These are phyloP conservation scores for Muscina levida DNA, from an alignment of 2,888 invertebrate species.

Conservation along the genomic window DNA sequence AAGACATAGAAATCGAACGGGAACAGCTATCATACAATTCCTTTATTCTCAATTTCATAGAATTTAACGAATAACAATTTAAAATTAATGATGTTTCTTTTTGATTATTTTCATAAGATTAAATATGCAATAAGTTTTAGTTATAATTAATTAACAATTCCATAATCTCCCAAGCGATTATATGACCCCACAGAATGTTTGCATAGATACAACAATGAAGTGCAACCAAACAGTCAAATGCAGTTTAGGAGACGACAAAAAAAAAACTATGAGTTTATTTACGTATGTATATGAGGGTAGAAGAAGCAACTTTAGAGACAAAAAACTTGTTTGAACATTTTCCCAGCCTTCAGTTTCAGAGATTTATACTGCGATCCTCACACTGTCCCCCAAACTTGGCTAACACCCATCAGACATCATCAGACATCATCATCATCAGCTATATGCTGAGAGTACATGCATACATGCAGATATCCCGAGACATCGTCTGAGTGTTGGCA, in stretches of 20 bases:
- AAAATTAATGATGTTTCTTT: background rate
- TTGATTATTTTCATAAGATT: background rate
- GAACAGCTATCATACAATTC: background rate
- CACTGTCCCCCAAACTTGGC: background rate
- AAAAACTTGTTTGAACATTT: conserved; percentile 73
- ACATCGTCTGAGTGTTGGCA: background rate
- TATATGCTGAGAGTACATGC: too few relatives aligned
- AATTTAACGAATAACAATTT: background rate
- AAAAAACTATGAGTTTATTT: too few relatives aligned
- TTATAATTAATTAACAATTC: conserved; percentile 13
- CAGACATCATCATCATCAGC: background rate
- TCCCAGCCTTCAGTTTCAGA: conserved; percentile 75
- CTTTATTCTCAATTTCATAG: background rate
- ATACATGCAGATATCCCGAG: background rate
- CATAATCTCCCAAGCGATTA: background rate
- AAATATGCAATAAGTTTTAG: background rate
- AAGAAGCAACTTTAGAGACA: conserved; percentile 65
- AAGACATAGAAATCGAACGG: conserved; percentile 5
- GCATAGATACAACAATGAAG: background rate
- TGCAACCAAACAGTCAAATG: conserved; percentile 53
- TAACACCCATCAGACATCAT: background rate
- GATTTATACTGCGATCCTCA: conserved; percentile 45
- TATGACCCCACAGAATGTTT: conserved; percentile 25
- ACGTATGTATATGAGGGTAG: too few relatives aligned
- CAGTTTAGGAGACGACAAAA: background rate